Evolutionary conservation across 2,797 vertebrate species (phyloP).

Genomic region (Acrossocheilus wenchowensis): DNA sequence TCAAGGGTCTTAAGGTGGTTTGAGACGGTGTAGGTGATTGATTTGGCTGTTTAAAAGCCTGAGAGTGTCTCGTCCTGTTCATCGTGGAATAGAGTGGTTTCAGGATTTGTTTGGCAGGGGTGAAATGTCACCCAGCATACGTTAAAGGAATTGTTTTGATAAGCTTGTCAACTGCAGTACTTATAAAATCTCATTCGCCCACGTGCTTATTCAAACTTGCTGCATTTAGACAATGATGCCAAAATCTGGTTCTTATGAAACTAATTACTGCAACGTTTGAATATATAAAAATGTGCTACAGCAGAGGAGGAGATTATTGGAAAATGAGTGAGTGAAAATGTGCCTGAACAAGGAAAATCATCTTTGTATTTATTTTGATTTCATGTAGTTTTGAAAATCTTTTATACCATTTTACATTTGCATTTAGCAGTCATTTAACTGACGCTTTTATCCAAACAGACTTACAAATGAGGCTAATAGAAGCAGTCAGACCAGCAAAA

Average conservation of each 20-base stretch:
- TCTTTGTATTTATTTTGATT: not conserved
- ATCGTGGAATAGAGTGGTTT: constrained; percentile 6
- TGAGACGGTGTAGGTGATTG: constrained; percentile 49
- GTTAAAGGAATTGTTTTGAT: not conserved
- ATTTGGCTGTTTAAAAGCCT: constrained; percentile 46
- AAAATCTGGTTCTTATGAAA: not conserved
- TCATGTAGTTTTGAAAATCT: not conserved
- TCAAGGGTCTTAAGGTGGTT: constrained; percentile 32
- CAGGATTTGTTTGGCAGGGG: constrained; percentile 18
- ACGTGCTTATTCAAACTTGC: not conserved
- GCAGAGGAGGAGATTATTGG: not conserved
- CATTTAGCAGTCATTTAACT: too few species aligned
- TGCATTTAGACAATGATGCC: not conserved
- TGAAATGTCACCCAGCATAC: constrained; percentile 2
- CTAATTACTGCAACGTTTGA: not conserved
- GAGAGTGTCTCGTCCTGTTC: constrained; percentile 9
- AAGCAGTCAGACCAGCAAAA: not conserved
- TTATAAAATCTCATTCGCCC: not conserved
- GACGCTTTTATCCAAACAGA: not conserved
- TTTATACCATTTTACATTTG: not conserved
- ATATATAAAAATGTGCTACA: not conserved
- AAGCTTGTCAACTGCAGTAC: not conserved
- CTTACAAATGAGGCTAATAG: not conserved
- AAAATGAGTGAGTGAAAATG: not conserved
- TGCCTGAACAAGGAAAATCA: not conserved